Evolutionary conservation across 2,888 invertebrate genomes (phyloP), one percentile per base, ranked within the genome.

Genomic region (Mesochorus sp.): DNA sequence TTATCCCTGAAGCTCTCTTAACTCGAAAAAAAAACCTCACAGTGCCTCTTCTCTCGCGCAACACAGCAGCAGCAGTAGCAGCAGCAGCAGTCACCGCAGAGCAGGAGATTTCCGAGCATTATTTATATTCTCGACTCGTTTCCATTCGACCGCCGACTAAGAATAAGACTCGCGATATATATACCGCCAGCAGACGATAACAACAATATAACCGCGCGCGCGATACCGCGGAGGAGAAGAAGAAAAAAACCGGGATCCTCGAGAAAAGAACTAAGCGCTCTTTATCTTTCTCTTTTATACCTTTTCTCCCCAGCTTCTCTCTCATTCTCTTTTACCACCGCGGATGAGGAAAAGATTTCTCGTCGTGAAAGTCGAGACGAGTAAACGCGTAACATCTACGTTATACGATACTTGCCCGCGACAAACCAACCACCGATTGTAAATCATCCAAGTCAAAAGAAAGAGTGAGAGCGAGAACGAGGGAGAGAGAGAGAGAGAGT

Each of bases 71-170:
- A n/a, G n/a, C n/a, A n/a, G n/a, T n/a, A n/a, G n/a, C n/a, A n/a
- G n/a, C n/a, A n/a, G n/a, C n/a, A n/a, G n/a, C 47, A 19, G 19
- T 21, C 47, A 57, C 31, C 4, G 61, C 74, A 55, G 67, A 19
- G 51, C 62, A 24, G 14, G 68, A 31, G 37, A 59, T 70, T 68
- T 62, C 70, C 21, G 51, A 62, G 68, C 78, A 78, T 78, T 74
- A 78, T 64, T 78, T 78, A 71, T 71, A 78, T 78, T 78, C 77
- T 64, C 64, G 34, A 49, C 73, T 68, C 68, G 77, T 73, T 73
- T 44, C 68, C 17, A 72, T 72, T 72, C 71, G 62, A 55, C 62
- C 62, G 42, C 42, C 44, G 44, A 21, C n/a, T n/a, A 42, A 67
- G 64, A 53, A 62, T 37, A 66, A 77, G 77, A 62, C 66, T 55